Evolutionary conservation across 2,113 vertebrate species (phyloP), one percentile per base, ranked within the genome.

Genomic region (Argyrosomus japonicus): DNA sequence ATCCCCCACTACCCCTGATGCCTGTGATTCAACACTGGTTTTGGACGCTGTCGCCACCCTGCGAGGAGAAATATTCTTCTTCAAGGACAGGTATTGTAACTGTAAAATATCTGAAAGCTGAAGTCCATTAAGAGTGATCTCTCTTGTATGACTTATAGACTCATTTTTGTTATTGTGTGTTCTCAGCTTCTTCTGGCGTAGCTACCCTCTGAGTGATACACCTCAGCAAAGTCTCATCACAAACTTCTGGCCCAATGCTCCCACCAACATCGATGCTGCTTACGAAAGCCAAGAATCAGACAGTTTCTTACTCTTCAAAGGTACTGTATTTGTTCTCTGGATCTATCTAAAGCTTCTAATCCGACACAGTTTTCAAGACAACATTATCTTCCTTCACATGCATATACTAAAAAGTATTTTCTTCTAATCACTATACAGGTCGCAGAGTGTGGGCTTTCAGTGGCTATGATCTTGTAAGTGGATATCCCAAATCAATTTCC

Each of bases 31-130:
- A 13, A 92, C 79, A 1, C 79, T 98, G 91, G 95, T 95, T 0
- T 93, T 98, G 87, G 97, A 99, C 69, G 96, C 97, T n/a, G 91
- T 96, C 3, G 81, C 96, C 68, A 96, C 90, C 0, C 77, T 98
- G 12, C 93, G 97, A 48, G 97, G 98, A 93, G 98, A 97, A 92
- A 92, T 88, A 54, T 2, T 97, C 43, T 97, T 99, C 94, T 98
- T 99, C 91, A 98, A 97, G 91, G 95, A 88, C 93, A 95, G 91
- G 98, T 99, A 97, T 87, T 15, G 1, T 1, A 23, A 10, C 67
- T 27, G n/a, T 10, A 1, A 58, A 45, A 19, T 9, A 23, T 29
- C 1, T 19, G 1, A 68, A 75, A 18, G 23, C 23, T 13, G 13
- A 48, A 5, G 7, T 48, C n/a, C n/a, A n/a, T 57, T 21, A 0